Conservation (phyloP, 2,888 invertebrate species). For the Ectemnius lituratus region DNA sequence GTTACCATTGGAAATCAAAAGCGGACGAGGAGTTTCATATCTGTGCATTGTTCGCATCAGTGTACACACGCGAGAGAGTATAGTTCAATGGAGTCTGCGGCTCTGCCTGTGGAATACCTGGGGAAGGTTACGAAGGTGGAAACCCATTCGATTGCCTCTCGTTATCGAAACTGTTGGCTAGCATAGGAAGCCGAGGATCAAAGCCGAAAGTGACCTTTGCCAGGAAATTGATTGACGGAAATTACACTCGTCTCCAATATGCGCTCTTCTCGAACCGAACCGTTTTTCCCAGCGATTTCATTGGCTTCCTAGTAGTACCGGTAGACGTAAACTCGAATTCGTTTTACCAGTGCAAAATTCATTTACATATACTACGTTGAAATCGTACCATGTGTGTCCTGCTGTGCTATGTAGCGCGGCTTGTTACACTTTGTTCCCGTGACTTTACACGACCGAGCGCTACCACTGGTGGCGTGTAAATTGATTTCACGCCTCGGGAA, state of each 20-base stretch:
- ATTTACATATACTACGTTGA: neutral
- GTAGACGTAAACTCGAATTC: neutral
- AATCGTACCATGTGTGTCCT: neutral
- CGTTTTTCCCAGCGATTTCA: neutral
- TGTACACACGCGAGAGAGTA: too few relatives aligned
- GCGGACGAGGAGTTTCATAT: too few relatives aligned
- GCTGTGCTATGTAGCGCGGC: neutral
- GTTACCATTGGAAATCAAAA: too few relatives aligned
- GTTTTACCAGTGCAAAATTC: neutral
- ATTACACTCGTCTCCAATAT: neutral
- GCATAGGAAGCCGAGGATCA: too few relatives aligned
- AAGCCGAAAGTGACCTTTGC: neutral
- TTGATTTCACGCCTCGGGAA: neutral
- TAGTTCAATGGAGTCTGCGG: too few relatives aligned
- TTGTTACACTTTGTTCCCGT: neutral
- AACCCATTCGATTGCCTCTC: too few relatives aligned
- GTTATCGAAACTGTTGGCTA: too few relatives aligned
- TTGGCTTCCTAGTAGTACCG: too few relatives aligned
- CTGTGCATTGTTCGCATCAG: too few relatives aligned
- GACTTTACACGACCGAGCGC: neutral
- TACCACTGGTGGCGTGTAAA: neutral
- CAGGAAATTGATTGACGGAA: conserved; percentile 1
- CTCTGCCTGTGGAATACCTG: too few relatives aligned
- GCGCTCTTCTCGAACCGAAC: neutral
- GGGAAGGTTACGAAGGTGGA: too few relatives aligned